A percentile compares a stretch with the other conserved stretches of the same genome.
phyloP scores from a whole-genome alignment of 2,113 vertebrate genomes.

The Polypterus senegalus region DNA sequence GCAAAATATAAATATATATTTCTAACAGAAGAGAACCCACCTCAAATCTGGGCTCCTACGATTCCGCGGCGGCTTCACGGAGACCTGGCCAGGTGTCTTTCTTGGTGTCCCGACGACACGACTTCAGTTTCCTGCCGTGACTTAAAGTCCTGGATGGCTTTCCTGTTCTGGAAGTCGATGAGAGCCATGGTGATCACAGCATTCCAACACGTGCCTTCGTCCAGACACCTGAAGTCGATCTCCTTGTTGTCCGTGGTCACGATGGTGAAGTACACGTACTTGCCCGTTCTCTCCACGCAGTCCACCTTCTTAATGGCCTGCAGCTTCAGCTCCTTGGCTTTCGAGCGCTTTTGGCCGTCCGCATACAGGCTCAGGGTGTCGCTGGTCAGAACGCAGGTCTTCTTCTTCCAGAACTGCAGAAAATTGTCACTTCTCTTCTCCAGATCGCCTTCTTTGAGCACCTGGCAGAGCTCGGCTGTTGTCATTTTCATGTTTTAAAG shows the following conservation, averaged over 20 bases:
- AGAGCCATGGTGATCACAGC: constrained; percentile 89
- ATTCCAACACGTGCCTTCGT: constrained; percentile 81
- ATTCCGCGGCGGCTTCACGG: constrained; percentile 36
- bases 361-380: constrained; percentile 80
- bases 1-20: too few species aligned
- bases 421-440: constrained; percentile 90
- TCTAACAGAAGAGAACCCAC: not conserved
- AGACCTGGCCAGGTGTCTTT: constrained; percentile 53
- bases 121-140: constrained; percentile 65
- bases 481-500: constrained; percentile 58
- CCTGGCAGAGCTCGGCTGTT: constrained; percentile 42
- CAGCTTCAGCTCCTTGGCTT: constrained; percentile 77
- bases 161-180: constrained; percentile 89
- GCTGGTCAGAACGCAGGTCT: constrained; percentile 79
- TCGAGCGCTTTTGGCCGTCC: constrained; percentile 63
- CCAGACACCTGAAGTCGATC: constrained; percentile 87
- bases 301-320: constrained; percentile 83
- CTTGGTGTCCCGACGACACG: constrained; percentile 50
- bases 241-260: constrained; percentile 88
- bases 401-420: constrained; percentile 89
- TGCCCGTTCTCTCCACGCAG: constrained; percentile 89
- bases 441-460: constrained; percentile 83
- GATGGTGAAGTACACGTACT: constrained; percentile 94
- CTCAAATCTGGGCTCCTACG: not conserved
- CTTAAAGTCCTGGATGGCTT: constrained; percentile 79